Evolutionary conservation across 2,888 invertebrate species (phyloP).

Genomic region (Rhimphoctona megacephalus): DNA sequence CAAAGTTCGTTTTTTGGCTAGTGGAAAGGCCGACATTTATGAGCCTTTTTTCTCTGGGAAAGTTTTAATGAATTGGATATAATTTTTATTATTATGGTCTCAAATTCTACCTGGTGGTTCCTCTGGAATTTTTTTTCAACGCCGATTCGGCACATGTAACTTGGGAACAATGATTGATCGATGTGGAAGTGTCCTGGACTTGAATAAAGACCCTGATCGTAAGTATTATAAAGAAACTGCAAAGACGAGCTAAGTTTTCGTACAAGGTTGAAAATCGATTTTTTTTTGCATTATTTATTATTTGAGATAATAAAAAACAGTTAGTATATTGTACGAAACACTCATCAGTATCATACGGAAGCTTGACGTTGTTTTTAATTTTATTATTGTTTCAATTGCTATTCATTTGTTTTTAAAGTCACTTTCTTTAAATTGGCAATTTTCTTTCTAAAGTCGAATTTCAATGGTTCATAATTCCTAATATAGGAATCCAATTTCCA

Average conservation of each 20-base stretch:
- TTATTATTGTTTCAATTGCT: not conserved
- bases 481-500: not conserved
- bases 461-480: not conserved
- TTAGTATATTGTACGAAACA: not conserved
- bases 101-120: not conserved
- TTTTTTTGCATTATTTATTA: not conserved
- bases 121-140: slow-evolving; percentile 26
- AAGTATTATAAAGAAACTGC: slow-evolving; percentile 38
- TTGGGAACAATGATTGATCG: slow-evolving; percentile 44
- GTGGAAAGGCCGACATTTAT: not conserved
- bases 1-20: slow-evolving; percentile 27
- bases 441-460: not conserved
- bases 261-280: not conserved
- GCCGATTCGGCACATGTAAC: slow-evolving; percentile 35
- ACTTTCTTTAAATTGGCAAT: not conserved
- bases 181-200: slow-evolving; percentile 13
- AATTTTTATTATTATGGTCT: not conserved
- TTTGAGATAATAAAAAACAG: not conserved
- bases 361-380: not conserved
- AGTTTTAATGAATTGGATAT: not conserved
- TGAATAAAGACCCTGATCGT: slow-evolving; percentile 35
- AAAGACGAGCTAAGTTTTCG: not conserved
- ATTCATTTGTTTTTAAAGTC: not conserved
- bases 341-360: not conserved
- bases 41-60: not conserved